Conservation (phyloP, 2,113 vertebrate species). For the Suricata suricatta region DNA sequence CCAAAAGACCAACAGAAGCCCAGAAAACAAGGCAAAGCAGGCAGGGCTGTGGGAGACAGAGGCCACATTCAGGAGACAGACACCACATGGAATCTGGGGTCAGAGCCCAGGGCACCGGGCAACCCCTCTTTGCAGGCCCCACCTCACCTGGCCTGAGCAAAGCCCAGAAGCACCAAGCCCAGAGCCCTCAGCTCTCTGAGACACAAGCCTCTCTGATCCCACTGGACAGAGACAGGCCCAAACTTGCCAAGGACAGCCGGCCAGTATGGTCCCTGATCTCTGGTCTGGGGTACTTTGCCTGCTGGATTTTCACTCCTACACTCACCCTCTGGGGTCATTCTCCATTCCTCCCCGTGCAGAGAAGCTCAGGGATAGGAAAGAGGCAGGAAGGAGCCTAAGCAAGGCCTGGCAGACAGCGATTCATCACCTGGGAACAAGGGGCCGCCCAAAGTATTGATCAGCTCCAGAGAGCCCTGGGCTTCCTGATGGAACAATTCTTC, state of each 20-base stretch:
- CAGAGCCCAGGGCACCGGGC: not conserved
- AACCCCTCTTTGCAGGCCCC: not conserved
- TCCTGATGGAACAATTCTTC: slow-evolving; percentile 77
- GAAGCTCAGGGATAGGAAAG: slow-evolving; percentile 49
- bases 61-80: not conserved
- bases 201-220: not conserved
- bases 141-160: not conserved
- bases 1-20: not conserved
- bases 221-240: not conserved
- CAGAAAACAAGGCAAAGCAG: not conserved
- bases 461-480: slow-evolving; percentile 67
- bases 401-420: slow-evolving; percentile 69
- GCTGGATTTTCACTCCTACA: not conserved
- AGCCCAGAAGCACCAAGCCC: not conserved
- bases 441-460: slow-evolving; percentile 75
- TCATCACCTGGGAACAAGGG: slow-evolving; percentile 68
- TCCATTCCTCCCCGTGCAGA: slow-evolving; percentile 57
- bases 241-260: not conserved
- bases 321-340: not conserved
- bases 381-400: slow-evolving; percentile 23
- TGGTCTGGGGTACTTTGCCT: not conserved
- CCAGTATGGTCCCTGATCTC: not conserved
- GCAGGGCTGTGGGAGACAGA: not conserved
- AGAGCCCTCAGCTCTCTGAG: not conserved
- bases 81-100: not conserved